Base-by-base conservation (phyloP, 2,888 invertebrate genomes). In the Meandrusa payeni region DNA sequence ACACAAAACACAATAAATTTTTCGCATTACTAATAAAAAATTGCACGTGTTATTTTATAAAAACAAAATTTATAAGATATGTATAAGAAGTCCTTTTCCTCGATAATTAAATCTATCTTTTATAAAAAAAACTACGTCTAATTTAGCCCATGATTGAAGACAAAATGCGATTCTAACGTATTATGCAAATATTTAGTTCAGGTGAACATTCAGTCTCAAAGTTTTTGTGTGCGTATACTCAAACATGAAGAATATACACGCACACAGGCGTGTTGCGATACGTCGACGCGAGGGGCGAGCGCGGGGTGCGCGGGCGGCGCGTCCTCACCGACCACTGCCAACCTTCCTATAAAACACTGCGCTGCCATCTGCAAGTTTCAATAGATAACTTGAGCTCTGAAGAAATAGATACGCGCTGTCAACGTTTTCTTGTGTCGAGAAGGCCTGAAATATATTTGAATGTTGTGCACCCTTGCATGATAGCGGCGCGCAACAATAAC, bases 331-430 rank as follows among this genome's bases (percentile, higher is more conserved):
- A 47, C 61, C 61, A 59, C 64, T 60, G 63, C 62, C 73, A 70
- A 69, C 77, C 68, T 69, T 74, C 62, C 73, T 78, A 87, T 87
- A 87, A 78, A 86, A 83, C 71, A 80, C 77, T 69, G 74, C 79
- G 75, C 83, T 76, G 87, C 85, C 87, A 83, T 87, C 87, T 87
- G 78, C 81, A 80, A 78, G 86, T 83, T 85, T 82, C 78, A 85
- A 86, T 86, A 79, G 79, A 78, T 78, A 87, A 87, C 86, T 82
- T 76, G 82, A 75, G 67, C 72, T 75, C 77, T 74, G 76, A 76
- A 71, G 64, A 73, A 77, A 68, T 70, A 74, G 69, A 75, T 76
- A 65, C 81, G 78, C 73, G 82, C 69, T 79, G 66, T 74, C 73
- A 83, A 81, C 76, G 76, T 75, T 71, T 66, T 57, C 64, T 59